Conservation (phyloP, 2,797 vertebrate species). For the Gobio occitaniae region DNA sequence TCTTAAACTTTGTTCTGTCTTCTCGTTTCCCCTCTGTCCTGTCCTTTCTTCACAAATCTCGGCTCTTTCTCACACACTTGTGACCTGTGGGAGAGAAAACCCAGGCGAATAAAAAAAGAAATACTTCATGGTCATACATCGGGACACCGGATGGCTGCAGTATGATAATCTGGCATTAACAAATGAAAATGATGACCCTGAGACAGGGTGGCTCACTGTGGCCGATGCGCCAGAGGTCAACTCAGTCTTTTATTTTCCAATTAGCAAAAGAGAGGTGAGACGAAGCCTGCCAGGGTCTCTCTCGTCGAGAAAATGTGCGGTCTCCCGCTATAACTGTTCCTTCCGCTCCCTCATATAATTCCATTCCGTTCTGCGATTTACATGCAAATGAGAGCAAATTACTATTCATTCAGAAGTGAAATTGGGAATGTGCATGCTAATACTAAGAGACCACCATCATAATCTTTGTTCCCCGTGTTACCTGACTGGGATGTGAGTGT, state of each 20-base stretch:
- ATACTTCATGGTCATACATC: background rate
- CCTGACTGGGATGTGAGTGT: background rate
- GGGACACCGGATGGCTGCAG: slow-evolving; percentile 2
- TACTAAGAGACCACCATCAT: slow-evolving; percentile 40
- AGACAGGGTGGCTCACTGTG: background rate
- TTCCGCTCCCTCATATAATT: slow-evolving; percentile 51
- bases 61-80: slow-evolving; percentile 6
- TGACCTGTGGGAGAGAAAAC: slow-evolving; percentile 30
- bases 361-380: slow-evolving; percentile 63
- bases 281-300: slow-evolving; percentile 19
- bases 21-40: background rate
- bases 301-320: slow-evolving; percentile 5
- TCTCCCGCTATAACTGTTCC: slow-evolving; percentile 21
- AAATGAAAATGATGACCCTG: slow-evolving; percentile 39
- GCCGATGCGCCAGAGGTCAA: slow-evolving; percentile 20
- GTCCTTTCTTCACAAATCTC: background rate
- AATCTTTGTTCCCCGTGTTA: background rate
- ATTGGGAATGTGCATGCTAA: slow-evolving; percentile 46
- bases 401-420: slow-evolving; percentile 57
- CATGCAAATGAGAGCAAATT: slow-evolving; percentile 68
- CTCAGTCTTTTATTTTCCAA: slow-evolving; percentile 46
- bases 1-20: slow-evolving; percentile 11
- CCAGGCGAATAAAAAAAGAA: background rate
- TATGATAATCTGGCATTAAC: slow-evolving; percentile 49
- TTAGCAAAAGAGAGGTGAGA: slow-evolving; percentile 35